A percentile compares a stretch with the other conserved stretches of the same genome.
These are phyloP conservation scores for Hirudinaria manillensis DNA, from an alignment of 2,888 invertebrate species.

Conservation along the genomic window DNA sequence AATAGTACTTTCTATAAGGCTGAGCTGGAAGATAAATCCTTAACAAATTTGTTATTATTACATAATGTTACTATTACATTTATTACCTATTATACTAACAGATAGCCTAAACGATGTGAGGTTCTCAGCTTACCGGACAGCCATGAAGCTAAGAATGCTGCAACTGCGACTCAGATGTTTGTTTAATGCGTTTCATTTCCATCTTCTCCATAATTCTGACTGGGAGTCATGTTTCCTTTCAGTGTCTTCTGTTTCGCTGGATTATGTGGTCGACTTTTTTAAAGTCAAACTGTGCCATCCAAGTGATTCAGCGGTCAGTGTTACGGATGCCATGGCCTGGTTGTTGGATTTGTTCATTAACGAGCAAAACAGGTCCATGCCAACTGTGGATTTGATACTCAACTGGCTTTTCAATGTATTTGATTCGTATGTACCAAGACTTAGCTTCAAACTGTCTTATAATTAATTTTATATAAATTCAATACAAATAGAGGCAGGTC, in stretches of 20 bases:
- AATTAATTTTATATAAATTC: slow-evolving; percentile 1
- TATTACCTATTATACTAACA: slow-evolving; percentile 33
- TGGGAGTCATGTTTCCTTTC: not conserved
- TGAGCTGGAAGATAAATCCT: no score
- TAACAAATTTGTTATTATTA: no score
- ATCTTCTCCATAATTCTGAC: not conserved
- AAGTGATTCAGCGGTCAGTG: slow-evolving; percentile 61
- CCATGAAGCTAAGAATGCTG: slow-evolving; percentile 65
- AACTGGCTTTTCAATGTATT: slow-evolving; percentile 48
- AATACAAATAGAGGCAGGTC: slow-evolving; percentile 42
- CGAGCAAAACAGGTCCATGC: slow-evolving; percentile 46
- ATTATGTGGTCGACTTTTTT: slow-evolving; percentile 61
- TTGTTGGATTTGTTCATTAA: slow-evolving; percentile 10
- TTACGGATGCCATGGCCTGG: slow-evolving; percentile 9
- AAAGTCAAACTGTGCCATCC: slow-evolving; percentile 69
- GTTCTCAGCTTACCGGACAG: slow-evolving; percentile 71
- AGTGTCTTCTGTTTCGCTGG: slow-evolving; percentile 56
- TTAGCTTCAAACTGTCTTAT: not conserved
- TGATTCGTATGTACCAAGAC: slow-evolving; percentile 45
- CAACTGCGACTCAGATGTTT: slow-evolving; percentile 66
- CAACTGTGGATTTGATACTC: slow-evolving; percentile 44
- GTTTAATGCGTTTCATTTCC: slow-evolving; percentile 43
- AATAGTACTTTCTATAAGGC: no score
- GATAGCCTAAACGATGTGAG: slow-evolving; percentile 58
- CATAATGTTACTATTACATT: no score